Percentiles rank a stretch among this genome's conserved stretches.
phyloP scores from a whole-genome alignment of 1,140 invertebrate genomes.

The Hirudo medicinalis region DNA sequence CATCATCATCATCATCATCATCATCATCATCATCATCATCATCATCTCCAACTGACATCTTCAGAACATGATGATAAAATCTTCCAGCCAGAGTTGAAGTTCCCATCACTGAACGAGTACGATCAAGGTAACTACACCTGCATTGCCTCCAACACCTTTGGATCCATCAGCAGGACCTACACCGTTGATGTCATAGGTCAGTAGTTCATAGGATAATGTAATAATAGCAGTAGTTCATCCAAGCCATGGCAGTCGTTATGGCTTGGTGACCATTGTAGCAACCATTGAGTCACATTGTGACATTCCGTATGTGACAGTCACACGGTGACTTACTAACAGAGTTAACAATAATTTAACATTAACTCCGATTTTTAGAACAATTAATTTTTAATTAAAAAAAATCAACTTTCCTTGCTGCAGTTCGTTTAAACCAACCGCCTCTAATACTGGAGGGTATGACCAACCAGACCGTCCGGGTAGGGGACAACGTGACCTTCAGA shows the following conservation, averaged over 20 bases:
- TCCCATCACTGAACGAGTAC: not conserved
- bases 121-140: constrained; percentile 77
- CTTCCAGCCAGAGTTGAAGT: not conserved
- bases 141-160: constrained; percentile 60
- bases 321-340: no score
- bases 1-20: not conserved
- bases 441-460: constrained; percentile 54
- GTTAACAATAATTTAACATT: no score
- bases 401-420: constrained; percentile 46
- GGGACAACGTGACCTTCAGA: constrained; percentile 52
- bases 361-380: no score
- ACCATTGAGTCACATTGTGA: no score
- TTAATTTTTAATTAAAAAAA: no score
- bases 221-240: not conserved
- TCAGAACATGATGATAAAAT: not conserved
- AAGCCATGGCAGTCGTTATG: no score
- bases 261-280: no score
- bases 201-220: constrained; percentile 29
- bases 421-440: constrained; percentile 58
- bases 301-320: no score
- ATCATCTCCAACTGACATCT: not conserved
- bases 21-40: not conserved
- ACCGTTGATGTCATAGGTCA: constrained; percentile 60
- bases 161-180: constrained; percentile 61
- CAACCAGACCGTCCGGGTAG: constrained; percentile 58